Percentiles rank a stretch among this genome's conserved stretches.
Conservation (phyloP, 2,113 vertebrate genomes). For the Scomber scombrus region DNA sequence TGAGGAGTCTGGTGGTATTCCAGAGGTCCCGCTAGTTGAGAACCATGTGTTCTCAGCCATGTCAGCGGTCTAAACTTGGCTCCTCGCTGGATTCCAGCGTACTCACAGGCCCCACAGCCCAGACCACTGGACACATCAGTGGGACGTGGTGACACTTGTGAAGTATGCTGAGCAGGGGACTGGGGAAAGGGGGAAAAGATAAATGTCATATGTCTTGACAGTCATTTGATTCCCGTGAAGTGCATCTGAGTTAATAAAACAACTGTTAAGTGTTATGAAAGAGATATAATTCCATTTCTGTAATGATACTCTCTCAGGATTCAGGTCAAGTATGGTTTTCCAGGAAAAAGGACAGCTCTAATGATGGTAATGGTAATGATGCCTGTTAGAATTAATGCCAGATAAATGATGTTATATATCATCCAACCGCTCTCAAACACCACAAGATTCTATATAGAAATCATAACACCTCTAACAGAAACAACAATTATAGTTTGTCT, state of each 20-base stretch:
- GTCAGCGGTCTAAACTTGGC: conserved; percentile 78
- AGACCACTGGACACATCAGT: conserved; percentile 15
- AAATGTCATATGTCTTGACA: conserved; percentile 51
- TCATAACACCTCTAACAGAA: not conserved
- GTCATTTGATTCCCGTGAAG: conserved; percentile 55
- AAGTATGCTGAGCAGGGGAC: conserved; percentile 39
- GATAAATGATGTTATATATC: not conserved
- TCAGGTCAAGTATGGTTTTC: not conserved
- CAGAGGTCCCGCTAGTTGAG: conserved; percentile 45
- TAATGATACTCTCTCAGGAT: not conserved
- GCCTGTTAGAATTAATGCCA: not conserved
- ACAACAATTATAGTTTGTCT: not conserved
- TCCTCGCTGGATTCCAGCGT: conserved; percentile 61
- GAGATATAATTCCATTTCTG: not conserved
- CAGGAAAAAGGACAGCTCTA: not conserved
- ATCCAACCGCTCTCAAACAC: not conserved
- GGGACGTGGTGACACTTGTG: conserved; percentile 56
- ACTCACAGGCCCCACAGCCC: conserved; percentile 27
- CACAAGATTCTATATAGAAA: not conserved
- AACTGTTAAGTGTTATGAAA: conserved; percentile 27
- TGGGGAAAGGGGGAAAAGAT: conserved; percentile 18
- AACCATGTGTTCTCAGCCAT: conserved; percentile 59
- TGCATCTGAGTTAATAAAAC: conserved; percentile 28
- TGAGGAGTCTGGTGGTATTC: conserved; percentile 47
- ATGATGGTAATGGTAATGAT: not conserved